A percentile compares a stretch with the other conserved stretches of the same genome.
phyloP scores from a whole-genome alignment of 2,113 vertebrate genomes.

The Orthonyx spaldingii region DNA sequence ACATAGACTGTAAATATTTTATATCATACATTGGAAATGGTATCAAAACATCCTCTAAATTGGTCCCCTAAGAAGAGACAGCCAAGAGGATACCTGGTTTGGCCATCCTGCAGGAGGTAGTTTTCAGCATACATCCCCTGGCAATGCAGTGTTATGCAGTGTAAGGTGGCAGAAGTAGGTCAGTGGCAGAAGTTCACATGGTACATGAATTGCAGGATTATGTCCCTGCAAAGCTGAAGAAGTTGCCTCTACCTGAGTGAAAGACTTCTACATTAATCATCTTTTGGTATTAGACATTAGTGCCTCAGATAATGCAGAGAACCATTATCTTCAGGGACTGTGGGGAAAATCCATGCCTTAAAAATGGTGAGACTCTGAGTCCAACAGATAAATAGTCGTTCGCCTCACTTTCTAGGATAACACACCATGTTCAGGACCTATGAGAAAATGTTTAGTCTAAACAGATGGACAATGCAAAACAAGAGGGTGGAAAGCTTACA shows the following conservation, averaged over 20 bases:
- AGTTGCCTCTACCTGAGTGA: not conserved
- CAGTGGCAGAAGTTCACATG: not conserved
- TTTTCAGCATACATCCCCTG: not conserved
- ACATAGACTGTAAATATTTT: not conserved
- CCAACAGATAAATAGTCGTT: not conserved
- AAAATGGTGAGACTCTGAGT: not conserved
- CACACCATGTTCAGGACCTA: not conserved
- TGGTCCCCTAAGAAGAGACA: not conserved
- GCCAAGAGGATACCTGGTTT: not conserved
- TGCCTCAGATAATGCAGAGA: not conserved
- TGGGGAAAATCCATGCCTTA: not conserved
- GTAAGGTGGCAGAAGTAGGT: not conserved
- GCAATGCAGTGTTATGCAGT: not conserved
- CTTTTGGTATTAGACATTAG: not conserved
- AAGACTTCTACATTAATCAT: not conserved
- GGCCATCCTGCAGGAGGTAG: not conserved
- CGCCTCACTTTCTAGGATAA: not conserved
- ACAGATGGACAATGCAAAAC: not conserved
- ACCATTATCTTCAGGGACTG: not conserved
- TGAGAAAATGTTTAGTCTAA: not conserved
- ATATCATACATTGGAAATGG: not conserved
- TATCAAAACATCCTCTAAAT: not conserved
- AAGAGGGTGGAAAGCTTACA: not conserved
- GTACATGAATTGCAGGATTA: not conserved
- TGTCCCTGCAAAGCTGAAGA: not conserved